These are phyloP conservation scores for Meda fulgida DNA, from an alignment of 2,797 vertebrate genomes.

Conservation along the genomic window DNA sequence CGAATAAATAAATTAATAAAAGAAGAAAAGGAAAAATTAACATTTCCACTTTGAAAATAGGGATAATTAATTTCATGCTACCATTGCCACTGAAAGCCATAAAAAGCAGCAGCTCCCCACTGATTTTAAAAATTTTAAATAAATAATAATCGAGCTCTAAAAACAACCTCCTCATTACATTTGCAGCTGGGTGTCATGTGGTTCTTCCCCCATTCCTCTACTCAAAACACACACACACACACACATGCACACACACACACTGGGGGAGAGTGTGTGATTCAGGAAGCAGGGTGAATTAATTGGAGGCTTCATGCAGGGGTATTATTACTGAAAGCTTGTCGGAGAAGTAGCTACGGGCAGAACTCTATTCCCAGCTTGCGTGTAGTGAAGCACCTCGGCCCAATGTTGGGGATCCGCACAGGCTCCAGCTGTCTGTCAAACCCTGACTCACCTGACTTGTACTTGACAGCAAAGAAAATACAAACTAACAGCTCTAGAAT, in stretches of 20 bases:
- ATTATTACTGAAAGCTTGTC: slow-evolving; percentile 82
- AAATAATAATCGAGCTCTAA: slow-evolving; percentile 64
- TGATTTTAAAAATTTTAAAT: slow-evolving; percentile 58
- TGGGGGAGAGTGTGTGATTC: slow-evolving; percentile 68
- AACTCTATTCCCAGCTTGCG: slow-evolving; percentile 73
- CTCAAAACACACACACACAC: slow-evolving; percentile 29
- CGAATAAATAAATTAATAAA: slow-evolving; percentile 64
- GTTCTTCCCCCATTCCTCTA: slow-evolving; percentile 68
- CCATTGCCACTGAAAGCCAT: slow-evolving; percentile 57
- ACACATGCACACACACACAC: slow-evolving; percentile 37
- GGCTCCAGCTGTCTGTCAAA: slow-evolving; percentile 67
- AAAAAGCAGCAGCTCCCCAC: slow-evolving; percentile 62
- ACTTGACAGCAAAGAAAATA: slow-evolving; percentile 16
- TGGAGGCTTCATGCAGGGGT: slow-evolving; percentile 72
- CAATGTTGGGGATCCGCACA: slow-evolving; percentile 59
- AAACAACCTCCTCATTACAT: slow-evolving; percentile 77
- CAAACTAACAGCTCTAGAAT: slow-evolving; percentile 15
- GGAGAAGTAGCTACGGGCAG: slow-evolving; percentile 72
- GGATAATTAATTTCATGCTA: slow-evolving; percentile 67
- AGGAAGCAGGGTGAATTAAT: slow-evolving; percentile 81
- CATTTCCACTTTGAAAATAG: slow-evolving; percentile 62
- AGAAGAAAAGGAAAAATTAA: slow-evolving; percentile 52
- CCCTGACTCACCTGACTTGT: slow-evolving; percentile 63
- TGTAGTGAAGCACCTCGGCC: slow-evolving; percentile 69
- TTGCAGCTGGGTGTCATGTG: slow-evolving; percentile 80